A percentile compares a stretch with the other conserved stretches of the same genome.
Evolutionary conservation across 2,888 invertebrate genomes (phyloP).

Genomic region (Plagodis dolabraria): DNA sequence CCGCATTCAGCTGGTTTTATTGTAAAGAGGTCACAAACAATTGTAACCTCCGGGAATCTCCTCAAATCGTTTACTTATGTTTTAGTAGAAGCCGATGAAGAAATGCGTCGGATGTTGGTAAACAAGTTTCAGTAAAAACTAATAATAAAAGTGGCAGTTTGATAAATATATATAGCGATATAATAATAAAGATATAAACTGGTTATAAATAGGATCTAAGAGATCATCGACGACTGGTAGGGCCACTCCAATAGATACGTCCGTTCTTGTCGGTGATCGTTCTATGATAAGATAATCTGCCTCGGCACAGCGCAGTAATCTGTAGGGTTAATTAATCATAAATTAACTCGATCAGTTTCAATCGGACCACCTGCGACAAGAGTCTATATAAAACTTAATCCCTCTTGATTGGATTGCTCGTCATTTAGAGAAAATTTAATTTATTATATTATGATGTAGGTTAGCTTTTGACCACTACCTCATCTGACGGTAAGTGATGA

Average conservation of each 20-base stretch:
- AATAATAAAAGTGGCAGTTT: too few relatives aligned
- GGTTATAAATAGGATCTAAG: conserved; percentile 2
- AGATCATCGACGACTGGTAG: neutral
- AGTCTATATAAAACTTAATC: conserved; percentile 35
- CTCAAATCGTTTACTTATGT: too few relatives aligned
- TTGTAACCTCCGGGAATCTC: too few relatives aligned
- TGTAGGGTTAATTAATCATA: conserved; percentile 44
- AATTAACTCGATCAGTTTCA: conserved; percentile 46
- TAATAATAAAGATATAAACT: neutral
- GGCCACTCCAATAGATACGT: neutral
- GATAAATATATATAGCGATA: neutral
- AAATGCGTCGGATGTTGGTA: too few relatives aligned
- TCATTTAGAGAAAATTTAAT: too few relatives aligned
- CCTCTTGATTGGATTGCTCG: conserved; percentile 1
- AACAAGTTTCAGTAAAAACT: too few relatives aligned
- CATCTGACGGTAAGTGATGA: too few relatives aligned
- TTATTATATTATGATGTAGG: too few relatives aligned
- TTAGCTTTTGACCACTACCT: too few relatives aligned
- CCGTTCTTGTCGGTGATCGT: conserved; percentile 5
- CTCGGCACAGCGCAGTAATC: conserved; percentile 40
- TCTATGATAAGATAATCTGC: conserved; percentile 10
- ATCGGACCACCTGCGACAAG: conserved; percentile 46
- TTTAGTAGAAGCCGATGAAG: too few relatives aligned
- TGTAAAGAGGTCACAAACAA: too few relatives aligned
- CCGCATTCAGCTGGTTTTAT: too few relatives aligned